A percentile compares a stretch with the other conserved stretches of the same genome.
These are phyloP conservation scores for Antheraea assamensis DNA, from an alignment of 2,888 invertebrate species.

Conservation along the genomic window DNA sequence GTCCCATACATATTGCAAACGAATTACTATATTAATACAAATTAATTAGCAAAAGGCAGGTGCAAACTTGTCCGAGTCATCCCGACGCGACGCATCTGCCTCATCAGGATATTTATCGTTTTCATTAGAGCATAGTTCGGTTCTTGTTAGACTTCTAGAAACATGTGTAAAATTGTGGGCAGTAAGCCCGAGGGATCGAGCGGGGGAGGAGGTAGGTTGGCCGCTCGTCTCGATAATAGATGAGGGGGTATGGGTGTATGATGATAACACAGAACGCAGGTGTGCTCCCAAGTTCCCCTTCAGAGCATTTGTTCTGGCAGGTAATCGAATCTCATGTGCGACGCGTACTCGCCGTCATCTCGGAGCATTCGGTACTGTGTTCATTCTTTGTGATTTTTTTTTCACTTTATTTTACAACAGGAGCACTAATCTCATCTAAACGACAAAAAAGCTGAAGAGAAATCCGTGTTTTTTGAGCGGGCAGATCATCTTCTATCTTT, in stretches of 20 bases:
- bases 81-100: too few species aligned
- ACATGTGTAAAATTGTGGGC: not conserved
- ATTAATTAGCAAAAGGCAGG: too few species aligned
- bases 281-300: slow-evolving; percentile 3
- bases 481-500: not conserved
- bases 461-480: not conserved
- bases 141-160: not conserved
- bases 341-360: not conserved
- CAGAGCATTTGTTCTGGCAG: not conserved
- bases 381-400: not conserved
- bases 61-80: too few species aligned
- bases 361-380: not conserved
- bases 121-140: not conserved
- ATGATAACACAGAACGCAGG: not conserved
- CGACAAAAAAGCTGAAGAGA: not conserved
- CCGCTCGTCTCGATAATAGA: not conserved
- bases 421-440: not conserved
- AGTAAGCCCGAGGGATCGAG: not conserved
- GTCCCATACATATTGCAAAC: too few species aligned
- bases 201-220: not conserved
- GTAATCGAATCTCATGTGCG: not conserved
- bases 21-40: too few species aligned
- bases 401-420: not conserved
- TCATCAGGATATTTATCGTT: not conserved
- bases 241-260: not conserved